Base-by-base conservation (phyloP, 2,113 vertebrate genomes). In the Bos javanicus region DNA sequence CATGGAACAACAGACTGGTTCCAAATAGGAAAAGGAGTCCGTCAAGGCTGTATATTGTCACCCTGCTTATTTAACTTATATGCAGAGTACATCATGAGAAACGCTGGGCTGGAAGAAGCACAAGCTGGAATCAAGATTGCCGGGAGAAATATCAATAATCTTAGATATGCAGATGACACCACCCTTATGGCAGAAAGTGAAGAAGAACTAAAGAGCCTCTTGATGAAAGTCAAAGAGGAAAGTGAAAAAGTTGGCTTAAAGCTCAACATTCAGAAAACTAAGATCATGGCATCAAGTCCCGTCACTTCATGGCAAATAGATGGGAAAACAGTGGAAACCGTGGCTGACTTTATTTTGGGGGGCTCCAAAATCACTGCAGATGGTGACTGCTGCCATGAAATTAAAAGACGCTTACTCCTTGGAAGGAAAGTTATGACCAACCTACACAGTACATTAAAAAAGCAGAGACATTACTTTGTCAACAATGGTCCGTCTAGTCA, bases 251-350 rank as follows among this genome's bases (percentile, higher is more conserved):
- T 67, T 67, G 64, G 33, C 16, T 67, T 67, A n/a, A 67, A 67
- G 7, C 33, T 67, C 33, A 67, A n/a, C 33, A 67, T 67, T 67
- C 64, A 67, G 33, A n/a, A 67, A 19, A 67, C 33, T 10, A 67
- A 67, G n/a, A n/a, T n/a, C 33, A 64, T n/a, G 30, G 30, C 3
- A 64, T 17, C 2, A 0, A 1, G 16, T n/a, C 33, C 62, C 16
- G 4, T 10, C 16, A 9, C 4, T 67, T 67, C 30, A 19, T 7
- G 62, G 33, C 1, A 67, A 67, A 67, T 67, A 67, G 62, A 19
- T 67, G 33, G 16, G 33, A 16, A 67, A 67, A 67, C 16, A n/a
- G 16, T n/a, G 62, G 33, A 67, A n/a, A 67, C 16, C 17, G 62
- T 67, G 33, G 2, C 33, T 19, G 62, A 67, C 16, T 67, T 67